Evolutionary conservation across 2,888 invertebrate genomes (phyloP).

Genomic region (Brachypterus glaber): DNA sequence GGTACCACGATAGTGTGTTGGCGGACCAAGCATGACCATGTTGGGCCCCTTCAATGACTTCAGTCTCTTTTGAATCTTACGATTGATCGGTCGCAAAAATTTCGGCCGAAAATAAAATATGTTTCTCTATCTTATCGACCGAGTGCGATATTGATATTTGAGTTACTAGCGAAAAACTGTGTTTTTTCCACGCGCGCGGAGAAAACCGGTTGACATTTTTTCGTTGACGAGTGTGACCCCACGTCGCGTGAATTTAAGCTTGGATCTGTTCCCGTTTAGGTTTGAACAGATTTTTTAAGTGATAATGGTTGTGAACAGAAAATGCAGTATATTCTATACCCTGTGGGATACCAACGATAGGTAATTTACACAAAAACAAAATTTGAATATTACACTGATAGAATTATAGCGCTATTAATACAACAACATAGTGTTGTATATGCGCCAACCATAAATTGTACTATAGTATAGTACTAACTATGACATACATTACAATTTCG

Average conservation of each 20-base stretch:
- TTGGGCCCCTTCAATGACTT: constrained; percentile 34
- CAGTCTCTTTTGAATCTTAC: constrained; percentile 14
- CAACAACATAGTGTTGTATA: too few species aligned
- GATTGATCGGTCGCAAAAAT: constrained; percentile 2
- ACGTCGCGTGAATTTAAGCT: too few species aligned
- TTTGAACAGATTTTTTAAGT: constrained; percentile 26
- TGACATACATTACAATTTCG: too few species aligned
- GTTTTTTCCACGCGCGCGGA: constrained; percentile 9
- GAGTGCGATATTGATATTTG: neutral
- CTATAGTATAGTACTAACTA: too few species aligned
- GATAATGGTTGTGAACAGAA: constrained; percentile 39
- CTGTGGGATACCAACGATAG: constrained; percentile 37
- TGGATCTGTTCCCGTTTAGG: constrained; percentile 22
- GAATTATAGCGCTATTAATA: too few species aligned
- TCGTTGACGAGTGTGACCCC: too few species aligned
- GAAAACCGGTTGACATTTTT: too few species aligned
- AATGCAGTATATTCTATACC: constrained; percentile 29
- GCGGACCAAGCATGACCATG: constrained; percentile 31
- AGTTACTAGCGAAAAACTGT: constrained; percentile 13
- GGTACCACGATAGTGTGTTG: constrained; percentile 30
- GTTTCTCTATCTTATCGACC: constrained; percentile 11
- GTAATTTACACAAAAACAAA: constrained; percentile 22
- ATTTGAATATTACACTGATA: too few species aligned
- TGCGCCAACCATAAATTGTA: too few species aligned
- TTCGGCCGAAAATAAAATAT: too few species aligned